Conservation (phyloP, 2,113 vertebrate genomes). For the Sceloporus undulatus region DNA sequence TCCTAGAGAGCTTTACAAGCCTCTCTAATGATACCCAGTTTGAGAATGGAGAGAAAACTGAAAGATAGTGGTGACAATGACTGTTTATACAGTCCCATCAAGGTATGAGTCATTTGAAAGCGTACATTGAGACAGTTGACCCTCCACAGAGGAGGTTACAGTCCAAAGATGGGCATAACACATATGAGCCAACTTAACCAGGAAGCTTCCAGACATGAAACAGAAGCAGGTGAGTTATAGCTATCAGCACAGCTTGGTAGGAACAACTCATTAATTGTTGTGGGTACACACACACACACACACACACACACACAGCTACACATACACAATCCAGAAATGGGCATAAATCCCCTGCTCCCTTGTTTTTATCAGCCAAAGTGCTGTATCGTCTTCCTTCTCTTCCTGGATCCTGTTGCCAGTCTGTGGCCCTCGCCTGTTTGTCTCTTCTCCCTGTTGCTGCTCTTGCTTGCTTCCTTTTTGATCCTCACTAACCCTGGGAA, state of each 20-base stretch:
- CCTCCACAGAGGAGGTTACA: background rate
- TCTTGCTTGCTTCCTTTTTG: conserved; percentile 40
- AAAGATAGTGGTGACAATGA: no score
- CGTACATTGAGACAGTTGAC: no score
- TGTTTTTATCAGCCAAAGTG: background rate
- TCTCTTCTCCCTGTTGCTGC: conserved; percentile 23
- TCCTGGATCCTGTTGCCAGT: conserved; percentile 35
- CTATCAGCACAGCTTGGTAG: background rate
- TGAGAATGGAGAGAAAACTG: background rate
- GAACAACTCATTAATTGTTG: no score
- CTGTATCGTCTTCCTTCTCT: background rate
- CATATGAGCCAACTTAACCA: background rate
- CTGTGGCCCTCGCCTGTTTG: conserved; percentile 4
- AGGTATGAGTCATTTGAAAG: background rate
- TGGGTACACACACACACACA: background rate
- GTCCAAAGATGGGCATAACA: background rate
- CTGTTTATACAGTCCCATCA: background rate
- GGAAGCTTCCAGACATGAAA: background rate
- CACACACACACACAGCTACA: no score
- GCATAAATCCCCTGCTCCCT: no score
- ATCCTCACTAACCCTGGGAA: conserved; percentile 24
- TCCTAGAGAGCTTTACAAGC: background rate
- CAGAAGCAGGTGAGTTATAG: background rate
- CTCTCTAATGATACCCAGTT: background rate
- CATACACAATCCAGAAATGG: background rate